Evolutionary conservation across 2,113 vertebrate species (phyloP).

Genomic region (Tylochromis polylepis): DNA sequence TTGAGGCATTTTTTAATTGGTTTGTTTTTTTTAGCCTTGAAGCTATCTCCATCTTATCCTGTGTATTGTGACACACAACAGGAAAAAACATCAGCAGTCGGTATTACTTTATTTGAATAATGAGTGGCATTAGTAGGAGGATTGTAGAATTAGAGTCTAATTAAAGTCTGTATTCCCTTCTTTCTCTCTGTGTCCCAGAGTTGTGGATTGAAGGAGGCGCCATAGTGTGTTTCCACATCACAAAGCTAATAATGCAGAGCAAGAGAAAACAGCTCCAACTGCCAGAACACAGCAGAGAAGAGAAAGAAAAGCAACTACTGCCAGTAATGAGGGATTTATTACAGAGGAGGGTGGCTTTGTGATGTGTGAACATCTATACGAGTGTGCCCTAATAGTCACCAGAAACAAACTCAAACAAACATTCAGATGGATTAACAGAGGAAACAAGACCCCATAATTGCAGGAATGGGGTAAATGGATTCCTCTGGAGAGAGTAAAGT

Average conservation of each 20-base stretch:
- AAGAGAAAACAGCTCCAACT: constrained; percentile 30
- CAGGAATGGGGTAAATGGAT: constrained; percentile 53
- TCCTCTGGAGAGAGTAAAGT: constrained; percentile 47
- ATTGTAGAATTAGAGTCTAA: not conserved
- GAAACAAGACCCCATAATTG: constrained; percentile 48
- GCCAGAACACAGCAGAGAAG: constrained; percentile 3
- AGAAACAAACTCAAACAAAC: constrained; percentile 59
- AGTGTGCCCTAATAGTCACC: constrained; percentile 11
- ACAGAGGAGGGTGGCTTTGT: constrained; percentile 10
- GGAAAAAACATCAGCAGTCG: not conserved
- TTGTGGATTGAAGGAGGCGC: not conserved
- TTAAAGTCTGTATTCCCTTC: not conserved
- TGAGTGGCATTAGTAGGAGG: not conserved
- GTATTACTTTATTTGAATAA: not conserved
- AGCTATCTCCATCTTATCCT: not conserved
- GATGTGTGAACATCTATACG: not conserved
- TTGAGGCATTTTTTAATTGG: not conserved
- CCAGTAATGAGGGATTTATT: constrained; percentile 59
- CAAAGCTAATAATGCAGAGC: constrained; percentile 38
- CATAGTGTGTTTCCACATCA: constrained; percentile 18
- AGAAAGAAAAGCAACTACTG: constrained; percentile 4
- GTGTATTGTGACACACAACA: not conserved
- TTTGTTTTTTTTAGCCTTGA: not conserved
- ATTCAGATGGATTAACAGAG: constrained; percentile 35
- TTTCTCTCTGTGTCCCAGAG: not conserved